Conservation (phyloP, 2,888 invertebrate species). For the Capitulum mitella region DNA sequence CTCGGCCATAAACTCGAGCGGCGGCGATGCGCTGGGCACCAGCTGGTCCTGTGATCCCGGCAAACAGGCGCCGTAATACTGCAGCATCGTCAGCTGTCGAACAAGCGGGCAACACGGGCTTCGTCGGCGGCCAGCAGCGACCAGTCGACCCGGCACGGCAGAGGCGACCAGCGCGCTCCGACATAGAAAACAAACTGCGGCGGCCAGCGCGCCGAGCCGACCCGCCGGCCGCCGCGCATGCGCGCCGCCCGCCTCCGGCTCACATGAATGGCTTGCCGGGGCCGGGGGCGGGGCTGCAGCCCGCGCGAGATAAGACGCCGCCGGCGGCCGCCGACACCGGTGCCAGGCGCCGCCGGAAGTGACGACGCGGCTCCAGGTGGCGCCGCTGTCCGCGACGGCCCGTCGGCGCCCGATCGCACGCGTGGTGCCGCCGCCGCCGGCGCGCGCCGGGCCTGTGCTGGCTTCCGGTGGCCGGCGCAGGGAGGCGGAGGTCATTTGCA, state of each 20-base stretch:
- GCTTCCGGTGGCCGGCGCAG: too few relatives aligned
- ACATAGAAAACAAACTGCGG: background rate
- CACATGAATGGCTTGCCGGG: background rate
- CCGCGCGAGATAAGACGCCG: background rate
- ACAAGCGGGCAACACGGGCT: conserved; percentile 77
- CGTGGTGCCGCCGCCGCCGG: too few relatives aligned
- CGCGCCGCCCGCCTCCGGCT: background rate
- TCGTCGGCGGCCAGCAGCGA: background rate
- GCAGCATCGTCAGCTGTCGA: conserved; percentile 61
- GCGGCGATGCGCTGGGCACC: conserved; percentile 28
- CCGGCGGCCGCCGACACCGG: background rate
- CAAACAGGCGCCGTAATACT: conserved; percentile 82
- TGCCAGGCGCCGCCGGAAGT: conserved; percentile 17
- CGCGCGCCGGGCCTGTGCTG: too few relatives aligned
- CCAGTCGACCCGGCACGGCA: background rate
- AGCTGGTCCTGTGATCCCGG: conserved; percentile 75
- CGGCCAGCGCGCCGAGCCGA: background rate
- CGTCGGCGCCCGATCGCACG: too few relatives aligned
- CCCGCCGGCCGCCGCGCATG: background rate
- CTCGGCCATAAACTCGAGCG: conserved; percentile 30
- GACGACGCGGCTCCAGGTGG: background rate
- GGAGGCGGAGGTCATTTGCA: too few relatives aligned
- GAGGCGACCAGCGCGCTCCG: conserved; percentile 19
- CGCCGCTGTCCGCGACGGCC: background rate
- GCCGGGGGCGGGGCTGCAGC: background rate